A percentile compares a stretch with the other conserved stretches of the same genome.
Evolutionary conservation across 2,113 vertebrate species (phyloP).

Genomic region (Penelope pileata): DNA sequence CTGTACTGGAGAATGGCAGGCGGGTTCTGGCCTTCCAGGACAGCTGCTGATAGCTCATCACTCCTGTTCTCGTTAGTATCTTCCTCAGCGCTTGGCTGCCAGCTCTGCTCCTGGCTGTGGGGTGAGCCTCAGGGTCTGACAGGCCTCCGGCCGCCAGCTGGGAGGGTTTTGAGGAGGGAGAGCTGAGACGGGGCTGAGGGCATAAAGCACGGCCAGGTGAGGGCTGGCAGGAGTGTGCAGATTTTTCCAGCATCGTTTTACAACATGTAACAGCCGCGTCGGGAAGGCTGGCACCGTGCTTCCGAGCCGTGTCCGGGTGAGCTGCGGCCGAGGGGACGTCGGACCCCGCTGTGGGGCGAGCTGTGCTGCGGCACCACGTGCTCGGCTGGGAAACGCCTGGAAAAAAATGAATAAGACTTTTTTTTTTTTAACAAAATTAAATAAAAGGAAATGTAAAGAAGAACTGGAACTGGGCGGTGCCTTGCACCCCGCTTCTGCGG

Average conservation of each 20-base stretch:
- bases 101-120: neutral
- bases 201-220: accelerated
- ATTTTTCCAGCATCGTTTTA: neutral
- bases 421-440: neutral
- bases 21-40: neutral
- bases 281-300: neutral
- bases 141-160: neutral
- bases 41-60: neutral
- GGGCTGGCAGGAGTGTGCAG: accelerated
- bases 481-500: too few species aligned
- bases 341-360: too few species aligned
- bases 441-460: neutral
- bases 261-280: neutral
- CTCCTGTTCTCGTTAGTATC: neutral
- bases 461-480: neutral
- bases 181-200: neutral
- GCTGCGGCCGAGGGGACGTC: neutral
- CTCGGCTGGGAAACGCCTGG: too few species aligned
- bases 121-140: accelerated
- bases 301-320: neutral
- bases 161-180: neutral
- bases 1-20: neutral
- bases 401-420: neutral
- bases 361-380: too few species aligned
- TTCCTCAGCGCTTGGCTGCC: neutral